Evolutionary conservation across 2,113 vertebrate species (phyloP), one percentile per base, ranked within the genome.

Genomic region (Nycticebus coucang): DNA sequence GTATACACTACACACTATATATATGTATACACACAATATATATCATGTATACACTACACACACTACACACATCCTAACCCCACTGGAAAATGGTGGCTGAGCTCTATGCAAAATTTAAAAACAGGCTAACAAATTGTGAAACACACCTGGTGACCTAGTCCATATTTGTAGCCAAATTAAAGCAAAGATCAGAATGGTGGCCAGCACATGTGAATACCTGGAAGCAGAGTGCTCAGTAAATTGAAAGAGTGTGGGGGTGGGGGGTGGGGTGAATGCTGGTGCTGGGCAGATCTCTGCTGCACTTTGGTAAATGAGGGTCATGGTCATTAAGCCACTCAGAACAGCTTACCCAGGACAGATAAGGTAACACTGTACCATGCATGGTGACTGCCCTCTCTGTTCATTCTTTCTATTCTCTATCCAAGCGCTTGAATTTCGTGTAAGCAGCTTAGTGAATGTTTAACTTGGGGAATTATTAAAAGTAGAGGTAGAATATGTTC

Each of bases 341-440:
- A 13, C 13, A 50, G 60, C 35, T 12, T 45, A 35, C 33, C 4
- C 17, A 0, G n/a, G 14, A 21, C 2, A 14, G 4, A 19, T 3
- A 7, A 14, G 22, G 17, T 8, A 50, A 19, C 21, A 3, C 0
- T 3, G 22, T 57, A 6, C 0, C 14, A 45, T 17, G 22, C 71
- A 26, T 0, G 10, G 74, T 1, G n/a, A 33, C 0, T 1, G 24
- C 2, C 11, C 55, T 62, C 6, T 28, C 21, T 72, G 1, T 22
- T n/a, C 35, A 22, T 18, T 24, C 4, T 68, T 57, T 1, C 4
- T 50, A 35, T 57, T 18, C 2, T 28, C 26, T 13, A 45, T 50
- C n/a, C 26, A 17, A 1, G 11, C 75, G 17, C 22, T 55, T 68
- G 15, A n/a, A 0, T 21, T 62, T 53, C 19, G 7, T 59, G 28